These are phyloP conservation scores for Syngnathus rostellatus DNA, from an alignment of 2,797 vertebrate species.

Conservation along the genomic window DNA sequence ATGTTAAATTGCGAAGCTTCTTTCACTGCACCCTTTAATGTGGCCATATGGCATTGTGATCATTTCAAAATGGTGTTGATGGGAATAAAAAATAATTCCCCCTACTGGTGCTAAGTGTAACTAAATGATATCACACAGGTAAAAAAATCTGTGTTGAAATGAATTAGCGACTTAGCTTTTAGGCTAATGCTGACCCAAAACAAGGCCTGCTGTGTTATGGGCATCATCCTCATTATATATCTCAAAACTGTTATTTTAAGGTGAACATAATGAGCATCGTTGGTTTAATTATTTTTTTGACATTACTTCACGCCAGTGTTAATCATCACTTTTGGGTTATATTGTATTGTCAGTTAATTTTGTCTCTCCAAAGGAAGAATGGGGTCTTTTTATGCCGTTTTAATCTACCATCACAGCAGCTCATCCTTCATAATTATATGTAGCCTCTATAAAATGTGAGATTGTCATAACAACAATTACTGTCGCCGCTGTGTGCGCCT, in stretches of 20 bases:
- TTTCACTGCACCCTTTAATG: no score
- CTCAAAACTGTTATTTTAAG: no score
- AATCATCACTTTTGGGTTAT: neutral
- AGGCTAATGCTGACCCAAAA: neutral
- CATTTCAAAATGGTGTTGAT: no score
- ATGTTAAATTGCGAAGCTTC: no score
- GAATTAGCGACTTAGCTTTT: no score
- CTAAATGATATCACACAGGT: no score
- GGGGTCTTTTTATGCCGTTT: neutral
- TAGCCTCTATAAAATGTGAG: conserved; percentile 5
- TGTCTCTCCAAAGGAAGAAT: neutral
- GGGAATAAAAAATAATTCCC: no score
- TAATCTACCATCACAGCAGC: conserved; percentile 4
- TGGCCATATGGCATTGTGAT: no score
- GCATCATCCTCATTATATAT: no score
- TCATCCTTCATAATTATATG: conserved; percentile 7
- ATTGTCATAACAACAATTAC: conserved; percentile 15
- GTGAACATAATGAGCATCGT: no score
- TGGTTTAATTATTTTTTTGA: neutral
- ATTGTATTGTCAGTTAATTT: neutral
- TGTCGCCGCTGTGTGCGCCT: conserved; percentile 9
- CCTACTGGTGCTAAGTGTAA: no score
- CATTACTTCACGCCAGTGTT: neutral
- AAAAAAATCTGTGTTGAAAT: no score
- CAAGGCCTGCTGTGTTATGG: neutral